Conservation (phyloP, 2,113 vertebrate genomes). For the Sterna hirundo region DNA sequence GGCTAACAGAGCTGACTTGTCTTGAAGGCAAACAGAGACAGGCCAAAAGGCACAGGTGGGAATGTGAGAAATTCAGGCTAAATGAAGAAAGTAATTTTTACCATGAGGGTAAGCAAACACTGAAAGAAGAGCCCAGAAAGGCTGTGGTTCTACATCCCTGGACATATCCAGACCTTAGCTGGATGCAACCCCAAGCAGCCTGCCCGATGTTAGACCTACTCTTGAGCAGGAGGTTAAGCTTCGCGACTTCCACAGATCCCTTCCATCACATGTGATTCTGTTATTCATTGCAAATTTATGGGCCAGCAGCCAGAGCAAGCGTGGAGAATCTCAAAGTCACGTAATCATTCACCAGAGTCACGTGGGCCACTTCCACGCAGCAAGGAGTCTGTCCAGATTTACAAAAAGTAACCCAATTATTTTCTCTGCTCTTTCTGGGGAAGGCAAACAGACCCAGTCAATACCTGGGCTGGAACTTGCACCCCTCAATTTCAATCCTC, state of each 20-base stretch:
- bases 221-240: neutral
- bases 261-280: fast-evolving
- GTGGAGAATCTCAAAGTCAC: neutral
- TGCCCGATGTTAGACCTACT: neutral
- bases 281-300: neutral
- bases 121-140: neutral
- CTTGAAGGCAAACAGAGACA: neutral
- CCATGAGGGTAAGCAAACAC: neutral
- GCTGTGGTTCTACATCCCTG: neutral
- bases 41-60: neutral
- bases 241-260: neutral
- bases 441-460: neutral
- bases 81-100: neutral
- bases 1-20: neutral
- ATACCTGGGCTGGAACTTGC: neutral
- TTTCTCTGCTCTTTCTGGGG: neutral
- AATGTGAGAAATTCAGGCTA: neutral
- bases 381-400: neutral
- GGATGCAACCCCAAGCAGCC: neutral
- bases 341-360: neutral
- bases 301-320: neutral
- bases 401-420: neutral
- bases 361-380: neutral
- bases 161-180: neutral
- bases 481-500: neutral